Base-by-base conservation (phyloP, 2,797 vertebrate genomes). In the Potorous gilbertii region DNA sequence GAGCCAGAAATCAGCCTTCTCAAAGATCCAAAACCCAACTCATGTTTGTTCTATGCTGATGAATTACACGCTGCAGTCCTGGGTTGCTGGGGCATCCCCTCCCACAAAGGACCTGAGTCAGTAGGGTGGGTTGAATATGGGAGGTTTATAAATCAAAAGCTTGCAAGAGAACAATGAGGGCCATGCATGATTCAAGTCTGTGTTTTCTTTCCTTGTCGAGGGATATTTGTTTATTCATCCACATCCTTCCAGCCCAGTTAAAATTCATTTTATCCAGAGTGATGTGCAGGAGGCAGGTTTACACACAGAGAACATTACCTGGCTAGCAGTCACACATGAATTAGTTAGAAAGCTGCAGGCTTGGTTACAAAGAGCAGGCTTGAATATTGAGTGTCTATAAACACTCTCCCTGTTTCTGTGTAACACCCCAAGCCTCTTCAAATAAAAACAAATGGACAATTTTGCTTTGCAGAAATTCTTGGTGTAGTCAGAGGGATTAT, bases 201-300 rank as follows among this genome's bases (percentile, higher is more conserved):
- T 27, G 74, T 94, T 95, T 96, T 90, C 90, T 24, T 94, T 40
- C 11, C 81, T 95, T 94, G 56, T 56, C 40, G 55, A 56, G 10
- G 55, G 92, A 0, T 56, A 93, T 91, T 95, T 93, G 40, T 96
- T 93, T 92, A 93, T 52, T 74, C 31, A 91, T 90, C 90, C 4
- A 16, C 59, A 92, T 81, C 16, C 74, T 92, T 95, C 92, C 94
- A 11, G 54, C 92, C 57, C 95, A 94, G 74, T 66, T 89, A 92
- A 94, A 97, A 93, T 92, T 94, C 50, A 92, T 95, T 96, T 96
- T 96, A 52, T 54, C 95, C 55, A 94, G 59, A 91, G n/a, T 94
- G 57, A 94, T 92, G 54, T 93, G 90, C 66, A 57, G 5, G n/a
- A 27, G 52, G 57, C 56, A 55, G 62, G 87, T 90, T 24, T 94